Conservation (phyloP, 2,797 vertebrate species). For the Phalloptychus januarius region DNA sequence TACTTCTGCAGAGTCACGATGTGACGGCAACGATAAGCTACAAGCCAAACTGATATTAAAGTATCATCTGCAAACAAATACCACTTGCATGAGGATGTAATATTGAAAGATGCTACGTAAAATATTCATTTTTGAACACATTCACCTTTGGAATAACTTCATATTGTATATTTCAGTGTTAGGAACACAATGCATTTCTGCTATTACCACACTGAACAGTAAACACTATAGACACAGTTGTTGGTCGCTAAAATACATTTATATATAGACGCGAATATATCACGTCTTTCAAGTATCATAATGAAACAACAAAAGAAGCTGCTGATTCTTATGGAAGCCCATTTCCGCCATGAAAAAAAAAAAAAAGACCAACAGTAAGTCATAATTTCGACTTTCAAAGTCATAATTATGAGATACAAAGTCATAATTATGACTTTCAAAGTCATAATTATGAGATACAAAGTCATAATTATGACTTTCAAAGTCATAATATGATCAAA, state of each 20-base stretch:
- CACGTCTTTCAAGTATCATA: slow-evolving; percentile 60
- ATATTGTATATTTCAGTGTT: slow-evolving; percentile 10
- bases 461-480: no score
- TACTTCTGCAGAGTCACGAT: slow-evolving; percentile 8
- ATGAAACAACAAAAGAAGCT: slow-evolving; percentile 35
- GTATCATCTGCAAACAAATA: slow-evolving; percentile 15
- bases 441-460: no score
- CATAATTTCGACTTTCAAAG: no score
- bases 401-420: no score
- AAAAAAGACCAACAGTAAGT: no score
- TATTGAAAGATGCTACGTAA: slow-evolving; percentile 47
- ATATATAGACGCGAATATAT: no score
- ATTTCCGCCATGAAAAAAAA: no score
- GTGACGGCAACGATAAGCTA: slow-evolving; percentile 8
- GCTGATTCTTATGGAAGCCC: slow-evolving; percentile 16
- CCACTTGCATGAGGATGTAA: slow-evolving; percentile 12
- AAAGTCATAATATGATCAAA: no score
- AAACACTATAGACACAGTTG: slow-evolving; percentile 73
- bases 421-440: no score
- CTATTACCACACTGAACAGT: slow-evolving; percentile 22
- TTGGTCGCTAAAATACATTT: slow-evolving; percentile 75
- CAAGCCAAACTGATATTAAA: slow-evolving; percentile 16
- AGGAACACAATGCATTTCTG: slow-evolving; percentile 30
- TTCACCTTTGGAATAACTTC: slow-evolving; percentile 13
- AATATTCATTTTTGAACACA: background rate